Percentiles rank a stretch among this genome's conserved stretches.
Conservation (phyloP, 2,888 invertebrate genomes). For the Drosophila merina region DNA sequence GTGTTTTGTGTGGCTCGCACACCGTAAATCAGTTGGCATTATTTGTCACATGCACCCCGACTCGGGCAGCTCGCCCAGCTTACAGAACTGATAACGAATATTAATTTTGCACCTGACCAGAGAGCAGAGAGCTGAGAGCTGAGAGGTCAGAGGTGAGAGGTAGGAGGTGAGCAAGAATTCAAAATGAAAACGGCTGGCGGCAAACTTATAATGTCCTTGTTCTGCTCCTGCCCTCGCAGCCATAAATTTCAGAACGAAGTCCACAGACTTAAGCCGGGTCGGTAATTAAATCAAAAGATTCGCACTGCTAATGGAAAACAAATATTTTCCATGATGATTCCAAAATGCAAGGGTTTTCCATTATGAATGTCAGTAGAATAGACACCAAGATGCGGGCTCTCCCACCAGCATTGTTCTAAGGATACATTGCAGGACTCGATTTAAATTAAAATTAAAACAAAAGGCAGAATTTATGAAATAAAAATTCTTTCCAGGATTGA, state of each 20-base stretch:
- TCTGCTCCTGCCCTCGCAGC: constrained; percentile 3
- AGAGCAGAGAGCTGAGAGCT: neutral
- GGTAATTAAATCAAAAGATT: constrained; percentile 49
- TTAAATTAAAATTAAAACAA: neutral
- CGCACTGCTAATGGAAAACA: constrained; percentile 54
- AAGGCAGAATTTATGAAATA: no score
- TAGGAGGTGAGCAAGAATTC: constrained; percentile 51
- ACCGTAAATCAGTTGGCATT: constrained; percentile 73
- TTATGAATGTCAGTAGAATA: neutral
- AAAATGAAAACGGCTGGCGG: constrained; percentile 47
- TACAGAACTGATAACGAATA: constrained; percentile 67
- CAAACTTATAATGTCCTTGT: constrained; percentile 36
- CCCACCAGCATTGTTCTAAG: neutral
- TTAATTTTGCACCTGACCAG: constrained; percentile 70
- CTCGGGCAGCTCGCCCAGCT: constrained; percentile 21
- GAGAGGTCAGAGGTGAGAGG: no score
- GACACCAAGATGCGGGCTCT: neutral
- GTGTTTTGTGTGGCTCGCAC: constrained; percentile 12
- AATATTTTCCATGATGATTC: constrained; percentile 44
- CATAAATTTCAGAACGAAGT: constrained; percentile 36
- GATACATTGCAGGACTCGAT: neutral
- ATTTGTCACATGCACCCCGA: constrained; percentile 65
- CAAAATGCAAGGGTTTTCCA: neutral
- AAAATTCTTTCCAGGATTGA: no score
- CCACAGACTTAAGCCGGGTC: constrained; percentile 26